Evolutionary conservation across 2,888 invertebrate species (phyloP), one percentile per base, ranked within the genome.

Genomic region (Eustalomyia histrio): DNA sequence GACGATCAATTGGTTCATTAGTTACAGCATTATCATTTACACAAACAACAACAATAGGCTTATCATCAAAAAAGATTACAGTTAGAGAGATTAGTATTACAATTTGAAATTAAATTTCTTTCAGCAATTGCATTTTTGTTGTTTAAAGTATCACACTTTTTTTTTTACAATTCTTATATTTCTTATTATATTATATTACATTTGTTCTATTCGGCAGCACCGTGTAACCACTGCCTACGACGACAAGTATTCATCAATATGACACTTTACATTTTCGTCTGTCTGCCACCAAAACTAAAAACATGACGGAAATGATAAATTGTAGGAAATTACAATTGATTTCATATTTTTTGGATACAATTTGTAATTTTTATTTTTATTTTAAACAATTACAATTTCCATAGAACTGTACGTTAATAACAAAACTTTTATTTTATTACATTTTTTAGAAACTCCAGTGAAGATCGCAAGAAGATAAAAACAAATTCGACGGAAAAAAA

Each of bases 401-500:
- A 21, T 7, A 18, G 55, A n/a, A 21, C n/a, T 43, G 14, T 43
- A 10, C 2, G 2, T 2, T 43, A 47, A n/a, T n/a, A 2, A 47
- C n/a, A 14, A 16, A 5, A 50, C 16, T 10, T 52, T 18, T 21
- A 50, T n/a, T 35, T 67, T 12, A 6, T 8, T 64, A 50, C 47
- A 24, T 55, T 53, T 9, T 29, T 50, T 14, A 21, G 29, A 53
- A 53, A 2, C 4, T 6, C n/a, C 43, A 6, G 16, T 47, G 43
- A 47, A 47, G 43, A n/a, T 47, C 14, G 6, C 2, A n/a, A n/a
- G n/a, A 14, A 14, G 43, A 47, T 47, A 14, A 12, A 12, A 39
- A 18, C 29, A 64, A 58, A 29, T 29, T 35, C 16, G 21, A 6
- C 0, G 39, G 14, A 72, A 39, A 12, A 53, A 50, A 74, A 89